Evolutionary conservation across 2,797 vertebrate species (phyloP), one percentile per base, ranked within the genome.

Genomic region (Takifugu rubripes): DNA sequence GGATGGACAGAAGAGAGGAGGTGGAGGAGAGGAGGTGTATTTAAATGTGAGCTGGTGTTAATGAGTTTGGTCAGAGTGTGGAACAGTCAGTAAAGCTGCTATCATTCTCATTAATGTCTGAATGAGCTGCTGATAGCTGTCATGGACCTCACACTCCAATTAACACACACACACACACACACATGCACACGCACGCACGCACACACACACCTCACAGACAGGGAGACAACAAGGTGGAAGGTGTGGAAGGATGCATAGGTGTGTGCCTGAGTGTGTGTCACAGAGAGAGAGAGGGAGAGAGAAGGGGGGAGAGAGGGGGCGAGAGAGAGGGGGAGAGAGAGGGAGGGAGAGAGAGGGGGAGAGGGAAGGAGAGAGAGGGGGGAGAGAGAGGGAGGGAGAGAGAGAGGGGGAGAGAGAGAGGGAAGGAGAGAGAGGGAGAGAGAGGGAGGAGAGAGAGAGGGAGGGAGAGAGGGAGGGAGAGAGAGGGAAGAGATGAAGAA

Each of bases 91-190:
- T 95, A 87, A 94, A 95, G 94, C 94, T 82, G 95, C 95, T 94
- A 96, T 96, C 94, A 93, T 96, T 96, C 94, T 97, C 95, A 97
- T 97, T 97, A 97, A 96, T 96, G 96, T 97, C 94, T 93, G 92
- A 97, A 96, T 94, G 95, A 96, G 93, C 92, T 91, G 75, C 82
- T 95, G 94, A 96, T 96, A 94, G 93, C 95, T 95, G 95, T 96
- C 95, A 97, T 96, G 94, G 95, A 93, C 93, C 92, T 95, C 92
- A 95, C 94, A 95, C 93, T 96, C 94, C 94, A 98, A 96, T 97
- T 96, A 91, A 91, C 86, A 88, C 88, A 87, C 87, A 84, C 86
- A 77, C 15, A 79, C 17, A 17, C n/a, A n/a, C n/a, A n/a, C n/a
- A n/a, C n/a, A n/a, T n/a, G n/a, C n/a, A n/a, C 17, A 17, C 17